Evolutionary conservation across 2,888 invertebrate species (phyloP).

Genomic region (Leptinotarsa peninsularis): DNA sequence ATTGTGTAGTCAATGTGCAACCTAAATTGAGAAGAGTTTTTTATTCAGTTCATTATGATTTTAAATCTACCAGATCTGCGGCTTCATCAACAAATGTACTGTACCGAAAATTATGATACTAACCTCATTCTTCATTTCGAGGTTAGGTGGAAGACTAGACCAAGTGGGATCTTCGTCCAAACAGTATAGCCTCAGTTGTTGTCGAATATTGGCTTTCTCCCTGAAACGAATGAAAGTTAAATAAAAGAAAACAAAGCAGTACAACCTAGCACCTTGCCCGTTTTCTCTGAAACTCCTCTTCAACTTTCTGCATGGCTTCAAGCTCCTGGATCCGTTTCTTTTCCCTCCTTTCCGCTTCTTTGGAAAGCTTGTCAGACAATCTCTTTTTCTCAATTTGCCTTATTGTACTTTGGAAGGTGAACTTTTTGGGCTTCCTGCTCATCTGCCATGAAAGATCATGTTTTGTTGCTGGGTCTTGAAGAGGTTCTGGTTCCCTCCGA

Average conservation of each 20-base stretch:
- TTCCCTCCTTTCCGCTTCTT: slow-evolving; percentile 82
- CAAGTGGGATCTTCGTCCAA: slow-evolving; percentile 73
- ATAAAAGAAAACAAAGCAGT: neutral
- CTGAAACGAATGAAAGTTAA: slow-evolving; percentile 56
- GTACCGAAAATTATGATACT: neutral
- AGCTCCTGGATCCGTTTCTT: slow-evolving; percentile 80
- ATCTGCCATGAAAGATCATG: slow-evolving; percentile 43
- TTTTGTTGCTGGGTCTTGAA: slow-evolving; percentile 59
- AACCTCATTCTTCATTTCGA: slow-evolving; percentile 60
- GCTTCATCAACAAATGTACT: neutral
- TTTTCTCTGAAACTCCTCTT: slow-evolving; percentile 89
- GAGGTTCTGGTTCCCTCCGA: slow-evolving; percentile 59
- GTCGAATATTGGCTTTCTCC: slow-evolving; percentile 80
- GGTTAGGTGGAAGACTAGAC: slow-evolving; percentile 70
- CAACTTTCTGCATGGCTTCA: slow-evolving; percentile 86
- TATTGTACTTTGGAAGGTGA: slow-evolving; percentile 87
- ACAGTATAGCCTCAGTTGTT: slow-evolving; percentile 79
- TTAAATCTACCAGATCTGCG: neutral
- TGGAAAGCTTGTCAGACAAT: slow-evolving; percentile 80
- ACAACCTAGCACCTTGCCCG: slow-evolving; percentile 69
- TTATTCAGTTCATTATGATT: too few species aligned
- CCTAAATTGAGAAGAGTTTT: too few species aligned
- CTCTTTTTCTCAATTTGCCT: slow-evolving; percentile 82
- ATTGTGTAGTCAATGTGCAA: neutral
- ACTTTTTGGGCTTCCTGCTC: slow-evolving; percentile 71